Evolutionary conservation across 1,140 invertebrate genomes (phyloP), one percentile per base, ranked within the genome.

Genomic region (Drosophila sulfurigaster): DNA sequence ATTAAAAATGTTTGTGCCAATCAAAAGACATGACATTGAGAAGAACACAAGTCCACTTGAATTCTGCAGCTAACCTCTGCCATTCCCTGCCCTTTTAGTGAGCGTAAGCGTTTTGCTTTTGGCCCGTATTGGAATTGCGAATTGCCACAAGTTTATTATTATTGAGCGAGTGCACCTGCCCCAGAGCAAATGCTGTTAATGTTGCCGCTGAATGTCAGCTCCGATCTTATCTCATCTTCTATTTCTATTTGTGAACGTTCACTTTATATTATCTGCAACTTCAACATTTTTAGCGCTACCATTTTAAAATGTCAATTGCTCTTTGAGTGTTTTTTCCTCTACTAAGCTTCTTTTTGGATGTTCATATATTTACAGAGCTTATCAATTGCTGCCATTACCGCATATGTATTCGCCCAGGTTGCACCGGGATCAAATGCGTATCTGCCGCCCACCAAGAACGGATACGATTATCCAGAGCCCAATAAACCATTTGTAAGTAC

Each of bases 401-500:
- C 82, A 75, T 92, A 75, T 66, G 81, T 60, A 48, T 83, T 81
- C 77, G 89, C 87, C 75, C 90, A 92, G 70, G 62, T 92, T 79
- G 92, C 81, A 80, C 93, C 74, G 4, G 94, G 94, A 52, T 93
- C 94, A 75, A 95, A 95, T 81, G 94, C 94, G 30, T 95, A 95
- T 81, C 90, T 95, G 51, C 95, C 95, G 48, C 95, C 95, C 41
- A 92, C 78, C 60, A 85, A 88, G 68, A 92, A 91, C 70, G 93
- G 93, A 43, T 94, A 94, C 59, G 85, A 92, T 49, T 92, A 92
- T 51, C 75, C 85, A 49, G 82, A 81, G 30, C 91, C 91, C 54
- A 78, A 83, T 11, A 87, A 82, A 60, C 91, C 91, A 80, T 89
- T 92, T 58, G 88, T 92, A 49, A 85, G 83, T 88, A 56, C 52